Evolutionary conservation across 2,888 invertebrate species (phyloP), one percentile per base, ranked within the genome.

Genomic region (Pegoplata infirma): DNA sequence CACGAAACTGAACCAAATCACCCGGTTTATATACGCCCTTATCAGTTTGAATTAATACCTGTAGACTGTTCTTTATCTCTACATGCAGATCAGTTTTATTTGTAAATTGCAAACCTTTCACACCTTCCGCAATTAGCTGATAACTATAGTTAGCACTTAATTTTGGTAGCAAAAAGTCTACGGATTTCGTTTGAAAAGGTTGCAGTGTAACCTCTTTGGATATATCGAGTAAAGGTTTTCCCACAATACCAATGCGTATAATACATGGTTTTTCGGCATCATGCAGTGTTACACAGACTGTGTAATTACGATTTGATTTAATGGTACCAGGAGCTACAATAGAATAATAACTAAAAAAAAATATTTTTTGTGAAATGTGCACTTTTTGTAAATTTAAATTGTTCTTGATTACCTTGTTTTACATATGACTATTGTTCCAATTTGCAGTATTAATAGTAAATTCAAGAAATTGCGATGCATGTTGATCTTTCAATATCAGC

Each of bases 1-100:
- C 83, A 10, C 89, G 84, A 89, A 97, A 98, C 88, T 94, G 92
- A 21, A 98, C 94, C 81, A 93, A 92, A 86, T 95, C 94, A 7
- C 94, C 93, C 0, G 97, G 97, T 86, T 97, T 95, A 89, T 98
- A 98, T 79, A 97, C 94, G 10, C 96, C 94, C 89, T 96, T 95
- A 90, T 98, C 98, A 0, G 97, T 97, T 88, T 98, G 98, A 80
- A 98, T 93, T 85, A 97, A 95, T 12, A 97, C 92, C 10, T 96
- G 95, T 12, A 84, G 81, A 44, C 82, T 83, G 85, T 96, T 95
- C 80, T 93, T 92, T 49, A 94, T 92, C 89, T 94, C 96, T 55
- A 92, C 91, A 56, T 97, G 0, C 7, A 76, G 88, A 10, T 92
- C 91, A 1, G 94, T 94, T n/a, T 94, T 92, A 80, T 95, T 93